Percentiles rank a stretch among this genome's conserved stretches.
These are phyloP conservation scores for Macrocentrus cingulum DNA, from an alignment of 1,140 invertebrate genomes.

Conservation along the genomic window DNA sequence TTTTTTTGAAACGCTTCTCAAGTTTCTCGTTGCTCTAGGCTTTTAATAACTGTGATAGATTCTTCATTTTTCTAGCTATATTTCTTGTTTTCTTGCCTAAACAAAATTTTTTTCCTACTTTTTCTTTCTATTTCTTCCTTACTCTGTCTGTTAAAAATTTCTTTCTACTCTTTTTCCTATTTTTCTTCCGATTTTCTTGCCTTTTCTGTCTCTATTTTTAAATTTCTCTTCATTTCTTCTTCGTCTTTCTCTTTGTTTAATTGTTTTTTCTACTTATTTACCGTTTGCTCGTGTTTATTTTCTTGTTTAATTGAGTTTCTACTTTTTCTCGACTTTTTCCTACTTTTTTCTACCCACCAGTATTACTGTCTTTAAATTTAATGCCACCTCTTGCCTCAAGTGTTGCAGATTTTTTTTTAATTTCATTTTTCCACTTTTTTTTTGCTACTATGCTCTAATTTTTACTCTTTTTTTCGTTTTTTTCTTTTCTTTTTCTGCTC, in stretches of 20 bases:
- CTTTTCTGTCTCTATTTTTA: conserved; percentile 16
- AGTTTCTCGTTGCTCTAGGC: not conserved
- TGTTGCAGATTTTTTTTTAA: conserved; percentile 14
- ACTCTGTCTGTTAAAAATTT: conserved; percentile 2
- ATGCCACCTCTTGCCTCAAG: conserved; percentile 27
- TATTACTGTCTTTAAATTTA: conserved; percentile 40
- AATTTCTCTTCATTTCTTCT: conserved; percentile 20
- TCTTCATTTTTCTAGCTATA: conserved; percentile 11
- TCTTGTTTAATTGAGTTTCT: no score
- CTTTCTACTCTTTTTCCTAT: conserved; percentile 9
- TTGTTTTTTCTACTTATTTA: conserved; percentile 8
- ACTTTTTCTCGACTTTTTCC: conserved; percentile 2
- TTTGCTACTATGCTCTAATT: not conserved
- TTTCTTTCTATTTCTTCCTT: conserved; percentile 12
- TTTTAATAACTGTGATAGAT: conserved; percentile 38
- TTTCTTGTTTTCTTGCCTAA: not conserved
- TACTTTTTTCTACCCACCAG: conserved; percentile 38
- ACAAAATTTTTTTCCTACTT: conserved; percentile 14
- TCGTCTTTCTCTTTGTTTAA: conserved; percentile 4
- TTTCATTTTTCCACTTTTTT: conserved; percentile 23
- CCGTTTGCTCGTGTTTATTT: conserved; percentile 3
- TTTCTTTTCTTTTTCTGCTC: not conserved
- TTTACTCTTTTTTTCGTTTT: conserved; percentile 15
- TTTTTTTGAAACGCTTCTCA: not conserved
- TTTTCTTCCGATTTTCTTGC: conserved; percentile 10